Conservation (phyloP, 2,797 vertebrate genomes). For the Esox lucius region DNA sequence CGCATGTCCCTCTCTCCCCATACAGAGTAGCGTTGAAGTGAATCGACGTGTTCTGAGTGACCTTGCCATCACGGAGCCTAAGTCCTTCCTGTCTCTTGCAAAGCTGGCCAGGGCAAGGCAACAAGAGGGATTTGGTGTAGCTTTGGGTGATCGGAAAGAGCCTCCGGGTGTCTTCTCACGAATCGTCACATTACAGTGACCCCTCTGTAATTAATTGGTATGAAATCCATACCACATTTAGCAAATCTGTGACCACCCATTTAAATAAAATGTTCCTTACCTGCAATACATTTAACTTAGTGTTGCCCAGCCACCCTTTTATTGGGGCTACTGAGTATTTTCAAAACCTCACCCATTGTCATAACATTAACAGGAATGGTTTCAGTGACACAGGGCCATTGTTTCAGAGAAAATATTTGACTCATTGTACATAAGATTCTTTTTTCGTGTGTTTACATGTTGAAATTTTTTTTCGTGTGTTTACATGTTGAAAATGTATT, state of each 20-base stretch:
- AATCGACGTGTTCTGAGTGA: constrained; percentile 80
- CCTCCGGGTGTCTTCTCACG: constrained; percentile 89
- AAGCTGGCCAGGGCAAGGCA: constrained; percentile 82
- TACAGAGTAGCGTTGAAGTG: constrained; percentile 87
- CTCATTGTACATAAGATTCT: constrained; percentile 15
- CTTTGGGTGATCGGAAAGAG: constrained; percentile 85
- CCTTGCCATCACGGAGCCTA: constrained; percentile 89
- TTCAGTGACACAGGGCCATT: constrained; percentile 7
- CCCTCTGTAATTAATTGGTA: not conserved
- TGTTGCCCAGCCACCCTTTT: not conserved
- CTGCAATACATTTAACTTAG: not conserved
- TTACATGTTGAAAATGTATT: constrained; percentile 34
- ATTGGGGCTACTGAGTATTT: not conserved
- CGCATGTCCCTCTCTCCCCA: not conserved
- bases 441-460: constrained; percentile 52
- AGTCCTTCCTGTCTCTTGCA: constrained; percentile 86
- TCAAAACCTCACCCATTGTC: constrained; percentile 15
- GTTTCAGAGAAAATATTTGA: constrained; percentile 1
- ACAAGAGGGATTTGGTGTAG: constrained; percentile 85
- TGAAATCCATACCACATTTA: not conserved
- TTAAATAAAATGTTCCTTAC: not conserved
- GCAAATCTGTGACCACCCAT: not conserved
- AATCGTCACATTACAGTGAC: constrained; percentile 69
- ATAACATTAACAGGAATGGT: constrained; percentile 9
- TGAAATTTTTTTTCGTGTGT: constrained; percentile 40